These are phyloP conservation scores for Brachyistius frenatus DNA, from an alignment of 2,113 vertebrate genomes.

Conservation along the genomic window DNA sequence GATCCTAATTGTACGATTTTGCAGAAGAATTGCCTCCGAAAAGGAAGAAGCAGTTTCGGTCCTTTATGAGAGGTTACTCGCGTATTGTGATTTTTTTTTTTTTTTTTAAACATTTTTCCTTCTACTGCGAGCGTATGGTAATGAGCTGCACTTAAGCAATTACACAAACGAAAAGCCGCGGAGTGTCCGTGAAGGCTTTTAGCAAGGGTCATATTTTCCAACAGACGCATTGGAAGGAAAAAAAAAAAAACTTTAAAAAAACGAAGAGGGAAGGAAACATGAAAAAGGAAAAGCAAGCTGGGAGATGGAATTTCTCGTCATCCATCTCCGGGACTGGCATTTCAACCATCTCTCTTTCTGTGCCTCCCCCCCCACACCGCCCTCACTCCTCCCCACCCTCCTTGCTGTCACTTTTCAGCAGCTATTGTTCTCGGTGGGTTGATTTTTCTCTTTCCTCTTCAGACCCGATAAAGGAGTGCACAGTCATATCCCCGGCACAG, in stretches of 20 bases:
- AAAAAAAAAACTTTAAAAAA: background rate
- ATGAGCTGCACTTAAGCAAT: slow-evolving; percentile 66
- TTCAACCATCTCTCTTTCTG: slow-evolving; percentile 13
- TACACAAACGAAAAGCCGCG: slow-evolving; percentile 56
- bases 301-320: slow-evolving; percentile 56
- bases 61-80: slow-evolving; percentile 19
- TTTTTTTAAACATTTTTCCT: background rate
- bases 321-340: slow-evolving; percentile 48
- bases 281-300: slow-evolving; percentile 23
- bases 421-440: slow-evolving; percentile 64
- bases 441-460: slow-evolving; percentile 61
- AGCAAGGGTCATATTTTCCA: slow-evolving; percentile 58
- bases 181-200: slow-evolving; percentile 35
- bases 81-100: background rate
- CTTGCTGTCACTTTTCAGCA: slow-evolving; percentile 61
- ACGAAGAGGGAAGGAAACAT: background rate
- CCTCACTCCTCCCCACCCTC: background rate
- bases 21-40: background rate
- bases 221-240: slow-evolving; percentile 6
- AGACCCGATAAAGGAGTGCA: slow-evolving; percentile 61
- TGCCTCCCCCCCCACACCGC: too few species aligned
- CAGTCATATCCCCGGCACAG: slow-evolving; percentile 60
- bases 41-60: slow-evolving; percentile 26
- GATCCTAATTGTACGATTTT: slow-evolving; percentile 41
- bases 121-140: slow-evolving; percentile 9